Evolutionary conservation across 2,797 vertebrate species (phyloP), one percentile per base, ranked within the genome.

Genomic region (Triplophysa bombifrons): DNA sequence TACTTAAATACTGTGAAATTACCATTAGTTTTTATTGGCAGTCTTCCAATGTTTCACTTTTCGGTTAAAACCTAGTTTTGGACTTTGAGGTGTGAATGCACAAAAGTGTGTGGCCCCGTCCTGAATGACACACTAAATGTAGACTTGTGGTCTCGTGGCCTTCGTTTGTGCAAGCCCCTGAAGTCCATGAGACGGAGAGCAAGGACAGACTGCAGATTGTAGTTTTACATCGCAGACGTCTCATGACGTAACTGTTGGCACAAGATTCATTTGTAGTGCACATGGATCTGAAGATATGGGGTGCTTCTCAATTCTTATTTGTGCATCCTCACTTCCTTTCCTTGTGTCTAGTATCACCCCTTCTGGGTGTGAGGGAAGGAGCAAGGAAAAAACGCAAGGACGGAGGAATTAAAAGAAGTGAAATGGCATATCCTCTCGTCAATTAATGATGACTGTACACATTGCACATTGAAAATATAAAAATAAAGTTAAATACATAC

Each of bases 221-320:
- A 68, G 69, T 64, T 74, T 70, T 68, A 73, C 77, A 25, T 22
- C n/a, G 22, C 56, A 80, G 78, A 82, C 80, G 77, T 84, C 80
- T 82, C 17, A 17, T 58, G 56, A 25, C 22, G 11, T 25, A 58
- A 58, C 11, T 12, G 34, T 51, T 80, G 77, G 73, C 77, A 70
- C 30, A 56, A 74, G 41, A 55, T 44, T 48, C 9, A 41, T 41
- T 38, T 38, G 34, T 38, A 38, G 34, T 38, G 6, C 34, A 7
- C 27, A 5, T 34, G 0, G 34, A 38, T 7, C 34, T 38, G 34
- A 38, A 38, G 34, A 7, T 1, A 38, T 38, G 34, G 34, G 34
- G 34, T 7, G 34, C 34, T 38, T 38, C 34, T 38, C 34, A 38
- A 38, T 38, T 38, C 34, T 38, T 38, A 38, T 38, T 38, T 38